Base-by-base conservation (phyloP, 2,113 vertebrate genomes). In the Rutilus rutilus region DNA sequence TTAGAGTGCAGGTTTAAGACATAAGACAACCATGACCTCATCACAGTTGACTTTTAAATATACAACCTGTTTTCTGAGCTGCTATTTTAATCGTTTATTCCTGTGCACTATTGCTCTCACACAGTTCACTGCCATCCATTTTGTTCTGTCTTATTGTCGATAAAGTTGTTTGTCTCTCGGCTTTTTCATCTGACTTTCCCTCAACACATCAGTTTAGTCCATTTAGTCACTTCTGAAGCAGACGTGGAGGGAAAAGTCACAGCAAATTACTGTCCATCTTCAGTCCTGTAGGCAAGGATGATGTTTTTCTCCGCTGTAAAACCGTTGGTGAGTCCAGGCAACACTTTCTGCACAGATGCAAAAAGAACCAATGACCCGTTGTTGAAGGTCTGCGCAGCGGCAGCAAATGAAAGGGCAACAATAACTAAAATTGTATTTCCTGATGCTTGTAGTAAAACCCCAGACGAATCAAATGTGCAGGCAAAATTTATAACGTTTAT, bases 181-280 rank as follows among this genome's bases (percentile, higher is more conserved):
- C 39, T 74, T 14, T 69, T 73, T n/a, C 1, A 42, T 45, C 39
- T 15, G 23, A 45, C 69, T 73, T 25, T 75, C 2, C 23, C 42
- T 74, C 39, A 47, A 23, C 71, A 74, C 71, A 47, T 27, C 67
- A 23, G 67, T 33, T 33, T 33, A 33, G 33, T 33, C 71, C 71
- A 27, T 74, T 74, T 47, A 25, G 71, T 47, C 71, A 74, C 45
- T 45, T 25, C 11, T 47, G 23, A 17, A 21, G 36, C 69, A 73
- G 69, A 45, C 69, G 11, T 75, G 71, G n/a, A 75, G 71, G 71
- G 23, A 27, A 75, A 75, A 74, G 71, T 74, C 71, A 74, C 42
- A 25, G 42, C 12, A 74, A 47, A 75, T 75, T 42, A 74, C 42
- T 47, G 71, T 47, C 71, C 71, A 8, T 47, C 71, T 47, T 27